Evolutionary conservation across 2,888 invertebrate species (phyloP).

Genomic region (Pseudococcus longispinus): DNA sequence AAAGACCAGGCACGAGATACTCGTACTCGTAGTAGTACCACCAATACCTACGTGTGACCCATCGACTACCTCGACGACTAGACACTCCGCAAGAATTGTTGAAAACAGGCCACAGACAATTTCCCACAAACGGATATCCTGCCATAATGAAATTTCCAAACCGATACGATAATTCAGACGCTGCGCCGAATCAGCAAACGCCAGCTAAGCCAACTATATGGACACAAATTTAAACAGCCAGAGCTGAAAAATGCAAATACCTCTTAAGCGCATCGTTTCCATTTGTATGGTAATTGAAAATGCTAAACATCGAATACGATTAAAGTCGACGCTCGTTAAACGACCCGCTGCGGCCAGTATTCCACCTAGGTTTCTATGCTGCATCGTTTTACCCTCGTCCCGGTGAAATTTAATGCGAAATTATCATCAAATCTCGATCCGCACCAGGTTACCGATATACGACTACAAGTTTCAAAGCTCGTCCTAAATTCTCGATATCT

Average conservation of each 20-base stretch:
- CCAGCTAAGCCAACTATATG: neutral
- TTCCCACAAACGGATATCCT: constrained; percentile 2
- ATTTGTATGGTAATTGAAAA: constrained; percentile 38
- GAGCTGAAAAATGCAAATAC: constrained; percentile 5
- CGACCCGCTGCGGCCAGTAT: neutral
- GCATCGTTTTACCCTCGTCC: neutral
- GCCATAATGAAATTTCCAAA: neutral
- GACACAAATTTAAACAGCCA: neutral
- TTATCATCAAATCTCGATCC: neutral
- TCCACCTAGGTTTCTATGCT: neutral
- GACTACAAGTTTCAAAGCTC: neutral
- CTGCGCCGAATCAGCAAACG: neutral
- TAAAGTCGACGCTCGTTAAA: neutral
- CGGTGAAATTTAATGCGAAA: neutral
- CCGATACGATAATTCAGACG: neutral
- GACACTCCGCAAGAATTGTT: neutral
- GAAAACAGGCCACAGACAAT: neutral
- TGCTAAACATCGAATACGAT: constrained; percentile 28
- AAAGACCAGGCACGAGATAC: neutral
- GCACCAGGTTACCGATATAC: neutral
- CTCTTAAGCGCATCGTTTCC: neutral
- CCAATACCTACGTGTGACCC: neutral
- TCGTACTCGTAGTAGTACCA: neutral
- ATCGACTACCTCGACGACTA: neutral
- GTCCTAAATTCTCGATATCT: constrained; percentile 10